Conservation (phyloP, 2,888 invertebrate species). For the Conchocele bisecta region DNA sequence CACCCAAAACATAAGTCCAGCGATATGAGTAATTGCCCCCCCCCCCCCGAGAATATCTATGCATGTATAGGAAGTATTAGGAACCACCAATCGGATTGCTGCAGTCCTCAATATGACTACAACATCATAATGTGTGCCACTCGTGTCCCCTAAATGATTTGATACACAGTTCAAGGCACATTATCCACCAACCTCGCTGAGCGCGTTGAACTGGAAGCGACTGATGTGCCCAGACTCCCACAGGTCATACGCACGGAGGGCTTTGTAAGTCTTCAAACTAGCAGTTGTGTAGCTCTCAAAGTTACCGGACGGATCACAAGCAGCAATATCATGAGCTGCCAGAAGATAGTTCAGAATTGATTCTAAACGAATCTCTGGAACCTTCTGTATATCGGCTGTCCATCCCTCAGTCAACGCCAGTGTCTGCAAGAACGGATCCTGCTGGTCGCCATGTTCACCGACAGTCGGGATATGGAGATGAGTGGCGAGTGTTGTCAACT, state of each 20-base stretch:
- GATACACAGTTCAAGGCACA: constrained; percentile 14
- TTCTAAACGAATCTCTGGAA: constrained; percentile 1
- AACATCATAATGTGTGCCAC: constrained; percentile 26
- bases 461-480: constrained; percentile 9
- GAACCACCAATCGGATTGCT: constrained; percentile 19
- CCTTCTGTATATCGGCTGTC: constrained; percentile 12
- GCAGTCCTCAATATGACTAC: constrained; percentile 3
- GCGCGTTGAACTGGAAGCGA: background rate
- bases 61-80: too few relatives aligned
- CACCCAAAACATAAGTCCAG: constrained; percentile 13
- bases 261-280: constrained; percentile 17
- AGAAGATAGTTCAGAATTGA: constrained; percentile 5
- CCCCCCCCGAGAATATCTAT: constrained; percentile 13
- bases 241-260: constrained; percentile 14
- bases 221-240: constrained; percentile 19
- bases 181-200: background rate
- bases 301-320: background rate
- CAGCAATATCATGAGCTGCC: constrained; percentile 26
- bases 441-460: background rate
- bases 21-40: constrained; percentile 22
- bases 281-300: constrained; percentile 1
- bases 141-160: constrained; percentile 24
- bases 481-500: background rate
- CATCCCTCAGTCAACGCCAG: constrained; percentile 7
- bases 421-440: constrained; percentile 14